A percentile compares a stretch with the other conserved stretches of the same genome.
Conservation (phyloP, 2,888 invertebrate species). For the Epirrita christyi region DNA sequence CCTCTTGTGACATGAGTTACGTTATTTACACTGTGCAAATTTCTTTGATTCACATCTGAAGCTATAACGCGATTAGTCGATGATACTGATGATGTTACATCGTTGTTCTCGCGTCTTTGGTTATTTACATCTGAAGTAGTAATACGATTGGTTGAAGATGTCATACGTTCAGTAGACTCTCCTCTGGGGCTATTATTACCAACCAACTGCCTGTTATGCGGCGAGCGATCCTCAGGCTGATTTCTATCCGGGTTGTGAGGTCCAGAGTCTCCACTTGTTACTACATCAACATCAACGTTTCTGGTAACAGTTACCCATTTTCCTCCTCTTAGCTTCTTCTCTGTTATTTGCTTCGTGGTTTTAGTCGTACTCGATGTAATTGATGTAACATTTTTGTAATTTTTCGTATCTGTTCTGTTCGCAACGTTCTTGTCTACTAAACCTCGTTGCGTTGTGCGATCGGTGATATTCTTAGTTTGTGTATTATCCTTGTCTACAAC, state of each 20-base stretch:
- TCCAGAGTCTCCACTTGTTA: slow-evolving; percentile 47
- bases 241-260: slow-evolving; percentile 23
- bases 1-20: slow-evolving; percentile 45
- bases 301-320: slow-evolving; percentile 82
- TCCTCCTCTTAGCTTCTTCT: slow-evolving; percentile 80
- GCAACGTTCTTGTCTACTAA: slow-evolving; percentile 53
- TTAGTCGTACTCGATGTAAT: slow-evolving; percentile 77
- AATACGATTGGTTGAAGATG: slow-evolving; percentile 49
- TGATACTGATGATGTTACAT: slow-evolving; percentile 26
- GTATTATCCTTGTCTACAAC: slow-evolving; percentile 46
- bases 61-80: slow-evolving; percentile 47
- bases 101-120: slow-evolving; percentile 41
- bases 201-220: slow-evolving; percentile 35
- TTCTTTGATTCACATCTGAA: slow-evolving; percentile 46
- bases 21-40: slow-evolving; percentile 30
- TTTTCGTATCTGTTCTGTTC: slow-evolving; percentile 62
- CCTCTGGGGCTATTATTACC: slow-evolving; percentile 51
- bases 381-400: slow-evolving; percentile 57
- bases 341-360: slow-evolving; percentile 82
- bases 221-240: slow-evolving; percentile 40
- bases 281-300: slow-evolving; percentile 88
- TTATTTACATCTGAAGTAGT: slow-evolving; percentile 45
- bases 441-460: slow-evolving; percentile 54
- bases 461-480: slow-evolving; percentile 46
- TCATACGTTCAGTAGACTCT: slow-evolving; percentile 52